Conservation (phyloP, 2,113 vertebrate species). For the Felis catus region F.catus_Fca126_mat1.0 CM031420.1:20659501-20660000, state of each 20-base stretch:
- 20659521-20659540: background rate
- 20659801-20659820: background rate
- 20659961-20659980: rapidly evolving
- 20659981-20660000: background rate
- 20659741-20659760: background rate
- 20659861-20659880: background rate
- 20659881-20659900: background rate
- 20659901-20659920: background rate
- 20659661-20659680: background rate
- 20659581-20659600: background rate
- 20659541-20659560: background rate
- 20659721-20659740: background rate
- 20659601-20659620: background rate
- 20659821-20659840: background rate
- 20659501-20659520: background rate
- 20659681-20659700: background rate
- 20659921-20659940: background rate
- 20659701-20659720: background rate
- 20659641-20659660: background rate
- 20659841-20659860: background rate
- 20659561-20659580: background rate
- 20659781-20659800: background rate
- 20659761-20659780: background rate
- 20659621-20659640: background rate
- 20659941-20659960: rapidly evolving